A percentile compares a stretch with the other conserved stretches of the same genome.
Evolutionary conservation across 1,140 invertebrate species (phyloP).

Genomic region (Drosophila pectinifera): DNA sequence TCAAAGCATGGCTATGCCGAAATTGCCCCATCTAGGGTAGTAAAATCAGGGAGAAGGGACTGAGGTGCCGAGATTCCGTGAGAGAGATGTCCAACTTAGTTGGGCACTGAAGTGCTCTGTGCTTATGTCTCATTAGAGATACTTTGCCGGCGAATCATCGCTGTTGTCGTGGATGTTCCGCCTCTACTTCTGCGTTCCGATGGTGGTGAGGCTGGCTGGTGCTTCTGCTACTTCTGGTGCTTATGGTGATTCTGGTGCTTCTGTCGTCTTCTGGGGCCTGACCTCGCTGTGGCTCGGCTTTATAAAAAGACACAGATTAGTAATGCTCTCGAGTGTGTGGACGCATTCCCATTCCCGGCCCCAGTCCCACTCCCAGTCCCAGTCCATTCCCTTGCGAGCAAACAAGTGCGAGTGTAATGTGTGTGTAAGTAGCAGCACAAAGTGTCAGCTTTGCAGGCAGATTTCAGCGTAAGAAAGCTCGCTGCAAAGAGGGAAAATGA

Average conservation of each 20-base stretch:
- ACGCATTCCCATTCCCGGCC: constrained; percentile 24
- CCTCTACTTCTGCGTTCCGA: not conserved
- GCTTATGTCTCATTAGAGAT: constrained; percentile 81
- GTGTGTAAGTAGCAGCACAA: constrained; percentile 77
- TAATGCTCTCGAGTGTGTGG: constrained; percentile 69
- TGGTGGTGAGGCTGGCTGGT: not conserved
- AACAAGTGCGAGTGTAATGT: constrained; percentile 56
- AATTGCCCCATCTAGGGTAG: constrained; percentile 1
- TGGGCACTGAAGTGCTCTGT: constrained; percentile 68
- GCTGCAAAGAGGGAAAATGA: constrained; percentile 43
- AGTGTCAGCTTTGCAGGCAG: constrained; percentile 80
- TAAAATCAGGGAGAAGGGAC: not conserved
- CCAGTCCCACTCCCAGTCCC: too few relatives aligned
- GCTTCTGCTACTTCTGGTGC: constrained; percentile 7
- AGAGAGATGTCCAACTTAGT: constrained; percentile 57
- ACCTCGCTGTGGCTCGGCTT: constrained; percentile 71
- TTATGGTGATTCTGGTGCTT: constrained; percentile 2
- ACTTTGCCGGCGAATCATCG: constrained; percentile 71
- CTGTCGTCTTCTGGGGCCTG: constrained; percentile 52
- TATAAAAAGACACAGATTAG: constrained; percentile 81
- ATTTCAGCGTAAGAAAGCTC: constrained; percentile 75
- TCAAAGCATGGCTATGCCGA: not conserved
- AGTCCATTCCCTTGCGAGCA: constrained; percentile 11
- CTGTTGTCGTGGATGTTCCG: constrained; percentile 22
- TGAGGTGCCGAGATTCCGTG: constrained; percentile 13